phyloP scores from a whole-genome alignment of 2,888 invertebrate genomes.

The Lypha dubia region DNA sequence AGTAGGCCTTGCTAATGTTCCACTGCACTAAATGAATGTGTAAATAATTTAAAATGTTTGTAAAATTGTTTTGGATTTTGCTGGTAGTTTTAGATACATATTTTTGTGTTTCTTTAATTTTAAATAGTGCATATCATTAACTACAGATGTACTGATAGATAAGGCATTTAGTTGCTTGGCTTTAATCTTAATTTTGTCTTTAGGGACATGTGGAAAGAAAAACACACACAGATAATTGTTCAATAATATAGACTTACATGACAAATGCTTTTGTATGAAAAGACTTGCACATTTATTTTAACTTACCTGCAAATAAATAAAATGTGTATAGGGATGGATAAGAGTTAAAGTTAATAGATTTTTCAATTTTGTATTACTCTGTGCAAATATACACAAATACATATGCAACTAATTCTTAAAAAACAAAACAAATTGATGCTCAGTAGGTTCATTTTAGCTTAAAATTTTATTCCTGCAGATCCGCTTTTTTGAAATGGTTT shows the following conservation, averaged over 20 bases:
- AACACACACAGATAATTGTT: conserved; percentile 18
- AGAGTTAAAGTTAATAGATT: conserved; percentile 27
- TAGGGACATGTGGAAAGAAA: neutral
- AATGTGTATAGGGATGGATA: no score
- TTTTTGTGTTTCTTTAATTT: neutral
- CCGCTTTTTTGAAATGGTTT: no score
- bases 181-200: neutral
- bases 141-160: neutral
- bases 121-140: neutral
- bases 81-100: neutral
- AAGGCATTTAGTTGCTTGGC: neutral
- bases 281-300: neutral
- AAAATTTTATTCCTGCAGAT: no score
- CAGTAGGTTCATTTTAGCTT: no score
- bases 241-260: conserved; percentile 34
- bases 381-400: neutral
- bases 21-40: conserved; percentile 35
- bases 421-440: no score
- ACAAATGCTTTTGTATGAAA: neutral
- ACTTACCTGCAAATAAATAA: conserved; percentile 31
- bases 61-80: neutral
- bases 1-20: conserved; percentile 30
- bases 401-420: neutral
- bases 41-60: conserved; percentile 13
- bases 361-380: conserved; percentile 13